A percentile compares a stretch with the other conserved stretches of the same genome.
Conservation (phyloP, 1,140 invertebrate species). For the Oncopodura yosiiana region DNA sequence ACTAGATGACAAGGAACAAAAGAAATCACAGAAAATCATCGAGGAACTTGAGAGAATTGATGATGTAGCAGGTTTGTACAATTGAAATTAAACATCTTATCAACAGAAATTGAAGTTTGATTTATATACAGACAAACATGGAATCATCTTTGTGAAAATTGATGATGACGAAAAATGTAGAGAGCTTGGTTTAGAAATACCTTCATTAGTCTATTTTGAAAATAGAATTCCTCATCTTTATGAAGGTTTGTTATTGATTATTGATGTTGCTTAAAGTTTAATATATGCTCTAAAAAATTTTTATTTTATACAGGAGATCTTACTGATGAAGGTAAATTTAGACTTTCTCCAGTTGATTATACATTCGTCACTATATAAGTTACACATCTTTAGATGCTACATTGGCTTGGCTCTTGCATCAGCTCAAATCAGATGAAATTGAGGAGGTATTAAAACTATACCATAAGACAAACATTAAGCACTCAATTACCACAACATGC, state of each 20-base stretch:
- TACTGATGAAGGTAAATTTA: slow-evolving; percentile 80
- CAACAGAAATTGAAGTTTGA: slow-evolving; percentile 38
- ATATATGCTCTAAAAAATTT: too few relatives aligned
- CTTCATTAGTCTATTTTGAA: slow-evolving; percentile 84
- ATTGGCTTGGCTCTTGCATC: too few relatives aligned
- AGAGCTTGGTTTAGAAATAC: slow-evolving; percentile 66
- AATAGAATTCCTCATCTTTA: slow-evolving; percentile 85
- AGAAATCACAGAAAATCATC: slow-evolving; percentile 78
- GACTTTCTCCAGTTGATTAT: slow-evolving; percentile 84
- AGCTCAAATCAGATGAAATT: slow-evolving; percentile 86
- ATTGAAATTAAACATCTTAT: slow-evolving; percentile 40
- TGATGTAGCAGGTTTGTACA: slow-evolving; percentile 86
- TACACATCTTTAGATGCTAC: too few relatives aligned
- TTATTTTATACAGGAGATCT: too few relatives aligned
- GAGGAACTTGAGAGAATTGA: slow-evolving; percentile 85
- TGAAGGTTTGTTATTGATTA: too few relatives aligned
- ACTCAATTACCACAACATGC: too few relatives aligned
- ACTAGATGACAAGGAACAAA: slow-evolving; percentile 86
- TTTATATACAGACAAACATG: slow-evolving; percentile 56
- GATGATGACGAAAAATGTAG: slow-evolving; percentile 71
- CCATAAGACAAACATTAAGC: too few relatives aligned
- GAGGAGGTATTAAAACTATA: too few relatives aligned
- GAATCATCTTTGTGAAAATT: slow-evolving; percentile 87
- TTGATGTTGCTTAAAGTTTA: too few relatives aligned
- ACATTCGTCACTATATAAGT: too few relatives aligned